Evolutionary conservation across 2,113 vertebrate genomes (phyloP).

Genomic region (Alces alces): DNA sequence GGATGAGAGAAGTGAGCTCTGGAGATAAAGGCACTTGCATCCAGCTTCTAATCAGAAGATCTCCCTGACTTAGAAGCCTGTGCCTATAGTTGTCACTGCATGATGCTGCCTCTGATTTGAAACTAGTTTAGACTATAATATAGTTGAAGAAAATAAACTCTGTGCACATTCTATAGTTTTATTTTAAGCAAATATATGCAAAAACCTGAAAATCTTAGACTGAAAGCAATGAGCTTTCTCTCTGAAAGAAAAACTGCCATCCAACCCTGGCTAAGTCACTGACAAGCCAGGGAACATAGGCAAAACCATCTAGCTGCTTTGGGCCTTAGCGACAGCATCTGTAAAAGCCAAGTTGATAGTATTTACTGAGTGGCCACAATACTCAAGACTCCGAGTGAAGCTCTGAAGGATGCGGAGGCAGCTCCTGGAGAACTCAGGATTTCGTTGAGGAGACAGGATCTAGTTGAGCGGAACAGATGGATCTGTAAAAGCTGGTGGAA

Average conservation of each 20-base stretch:
- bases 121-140: not conserved
- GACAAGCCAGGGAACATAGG: not conserved
- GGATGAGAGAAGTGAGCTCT: not conserved
- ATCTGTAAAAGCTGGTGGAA: not conserved
- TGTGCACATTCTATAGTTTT: not conserved
- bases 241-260: not conserved
- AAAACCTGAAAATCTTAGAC: not conserved
- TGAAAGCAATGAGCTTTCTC: not conserved
- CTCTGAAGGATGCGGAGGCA: not conserved
- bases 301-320: slow-evolving; percentile 11
- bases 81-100: not conserved
- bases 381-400: not conserved
- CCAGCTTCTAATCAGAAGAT: not conserved
- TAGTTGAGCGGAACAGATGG: not conserved
- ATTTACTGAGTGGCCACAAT: not conserved
- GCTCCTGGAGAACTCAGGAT: not conserved
- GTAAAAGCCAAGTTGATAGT: slow-evolving; percentile 23
- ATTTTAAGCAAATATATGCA: not conserved
- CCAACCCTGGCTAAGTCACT: not conserved
- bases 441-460: not conserved
- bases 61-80: not conserved
- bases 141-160: not conserved
- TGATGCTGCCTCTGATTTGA: not conserved
- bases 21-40: not conserved
- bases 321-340: not conserved